Conservation (phyloP, 2,797 vertebrate genomes). For the Eulemur coronatus region DNA sequence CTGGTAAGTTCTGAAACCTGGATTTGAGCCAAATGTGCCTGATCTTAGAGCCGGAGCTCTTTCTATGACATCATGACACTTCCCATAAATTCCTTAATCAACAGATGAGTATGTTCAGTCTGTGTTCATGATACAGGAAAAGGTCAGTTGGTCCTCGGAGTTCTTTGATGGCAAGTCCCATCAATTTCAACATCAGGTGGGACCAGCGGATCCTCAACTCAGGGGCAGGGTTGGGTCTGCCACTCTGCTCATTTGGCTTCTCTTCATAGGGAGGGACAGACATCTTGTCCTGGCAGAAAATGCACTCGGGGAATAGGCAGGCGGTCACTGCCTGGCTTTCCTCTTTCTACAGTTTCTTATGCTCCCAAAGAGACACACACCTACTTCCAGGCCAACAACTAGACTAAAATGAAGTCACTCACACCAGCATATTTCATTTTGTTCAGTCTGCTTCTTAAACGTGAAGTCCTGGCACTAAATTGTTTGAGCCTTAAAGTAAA, state of each 20-base stretch:
- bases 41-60: not conserved
- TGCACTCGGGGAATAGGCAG: rapidly evolving
- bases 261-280: not conserved
- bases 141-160: no score
- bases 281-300: not conserved
- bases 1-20: not conserved
- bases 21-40: not conserved
- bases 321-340: not conserved
- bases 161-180: not conserved
- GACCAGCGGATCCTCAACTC: not conserved
- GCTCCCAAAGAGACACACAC: rapidly evolving
- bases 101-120: rapidly evolving
- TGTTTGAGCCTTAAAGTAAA: not conserved
- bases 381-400: not conserved
- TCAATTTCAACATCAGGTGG: not conserved
- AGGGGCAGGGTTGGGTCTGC: not conserved
- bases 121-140: not conserved
- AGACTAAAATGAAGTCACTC: not conserved
- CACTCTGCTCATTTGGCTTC: not conserved
- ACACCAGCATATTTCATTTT: not conserved
- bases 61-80: not conserved
- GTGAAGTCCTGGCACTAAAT: not conserved
- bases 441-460: not conserved
- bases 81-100: not conserved
- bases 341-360: not conserved